Base-by-base conservation (phyloP, 2,888 invertebrate species). In the Hemistola chrysoprasaria region DNA sequence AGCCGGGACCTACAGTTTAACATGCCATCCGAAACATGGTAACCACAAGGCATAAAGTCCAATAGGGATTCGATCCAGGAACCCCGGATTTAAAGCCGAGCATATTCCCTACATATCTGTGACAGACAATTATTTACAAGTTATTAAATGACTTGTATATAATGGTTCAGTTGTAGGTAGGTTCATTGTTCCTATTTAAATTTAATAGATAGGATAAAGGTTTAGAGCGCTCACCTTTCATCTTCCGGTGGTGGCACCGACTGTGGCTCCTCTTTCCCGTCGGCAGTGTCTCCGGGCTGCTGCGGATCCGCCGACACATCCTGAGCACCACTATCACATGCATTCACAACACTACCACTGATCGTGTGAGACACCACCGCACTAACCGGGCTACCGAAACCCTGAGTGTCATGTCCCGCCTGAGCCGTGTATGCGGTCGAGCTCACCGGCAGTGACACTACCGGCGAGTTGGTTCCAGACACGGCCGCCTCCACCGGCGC, bases 341-440 rank as follows among this genome's bases (percentile, higher is more conserved):
- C 71, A 76, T 79, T 84, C 77, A 83, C 86, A 65, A 85, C 86
- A 35, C 65, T 65, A 59, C 83, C 78, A 83, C 82, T 88, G 40
- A 86, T 77, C 32, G 80, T 76, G 56, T 89, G 88, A 57, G 88
- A 84, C 73, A 84, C 85, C 53, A 80, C 82, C 22, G 76, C 89
- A 88, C 85, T 88, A 55, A 89, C 90, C 29, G 89, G 89, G 70
- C 90, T 90, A 35, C 89, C 88, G 56, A 89, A 89, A 66, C 85
- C 81, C 65, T 89, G 89, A 64, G 78, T 78, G 55, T 89, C 89
- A 61, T 78, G 86, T 50, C 73, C 78, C 8, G 80, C 66, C 56
- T 78, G 81, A 11, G 74, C 64, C 28, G 78, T 55, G 49, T 78
- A 85, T 21, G 79, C n/a, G n/a, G n/a, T 73, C 8, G 88, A 86